Conservation (phyloP, 2,113 vertebrate genomes). For the Chroicocephalus ridibundus region DNA sequence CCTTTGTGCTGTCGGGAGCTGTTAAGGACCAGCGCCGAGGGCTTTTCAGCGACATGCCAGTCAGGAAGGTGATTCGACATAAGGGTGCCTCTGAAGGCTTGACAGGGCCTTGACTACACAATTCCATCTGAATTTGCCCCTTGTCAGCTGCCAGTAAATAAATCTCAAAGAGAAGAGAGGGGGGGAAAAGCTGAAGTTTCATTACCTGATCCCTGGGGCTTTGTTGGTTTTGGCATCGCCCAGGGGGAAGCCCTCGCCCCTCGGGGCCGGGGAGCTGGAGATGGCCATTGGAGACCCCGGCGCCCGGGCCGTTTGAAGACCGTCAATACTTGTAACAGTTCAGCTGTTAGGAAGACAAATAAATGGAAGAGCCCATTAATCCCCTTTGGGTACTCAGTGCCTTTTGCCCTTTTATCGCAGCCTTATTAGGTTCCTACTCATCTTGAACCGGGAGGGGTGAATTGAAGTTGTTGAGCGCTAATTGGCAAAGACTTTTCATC, state of each 20-base stretch:
- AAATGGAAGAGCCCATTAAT: conserved; percentile 87
- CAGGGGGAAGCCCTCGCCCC: conserved; percentile 76
- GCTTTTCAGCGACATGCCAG: conserved; percentile 85
- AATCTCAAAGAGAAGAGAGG: conserved; percentile 72
- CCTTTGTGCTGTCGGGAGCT: conserved; percentile 89
- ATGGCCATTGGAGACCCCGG: conserved; percentile 77
- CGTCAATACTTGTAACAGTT: conserved; percentile 86
- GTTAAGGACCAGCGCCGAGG: conserved; percentile 81
- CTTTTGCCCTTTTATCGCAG: conserved; percentile 89
- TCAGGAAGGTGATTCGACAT: conserved; percentile 85
- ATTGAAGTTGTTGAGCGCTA: conserved; percentile 84
- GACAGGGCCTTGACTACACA: conserved; percentile 84
- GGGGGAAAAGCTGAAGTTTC: conserved; percentile 77
- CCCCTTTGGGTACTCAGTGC: conserved; percentile 81
- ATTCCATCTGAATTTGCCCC: conserved; percentile 83
- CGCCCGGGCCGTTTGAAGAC: conserved; percentile 78
- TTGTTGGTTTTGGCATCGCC: conserved; percentile 81
- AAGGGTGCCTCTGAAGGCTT: conserved; percentile 82
- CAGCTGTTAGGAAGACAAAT: conserved; percentile 88
- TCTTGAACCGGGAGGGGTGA: conserved; percentile 81
- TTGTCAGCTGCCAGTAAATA: conserved; percentile 86
- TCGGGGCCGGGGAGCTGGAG: conserved; percentile 75
- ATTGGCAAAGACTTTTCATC: conserved; percentile 87
- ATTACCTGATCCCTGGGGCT: conserved; percentile 81
- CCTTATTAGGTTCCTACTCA: conserved; percentile 89